Base-by-base conservation (phyloP, 2,888 invertebrate species). In the Cephus runcator region DNA sequence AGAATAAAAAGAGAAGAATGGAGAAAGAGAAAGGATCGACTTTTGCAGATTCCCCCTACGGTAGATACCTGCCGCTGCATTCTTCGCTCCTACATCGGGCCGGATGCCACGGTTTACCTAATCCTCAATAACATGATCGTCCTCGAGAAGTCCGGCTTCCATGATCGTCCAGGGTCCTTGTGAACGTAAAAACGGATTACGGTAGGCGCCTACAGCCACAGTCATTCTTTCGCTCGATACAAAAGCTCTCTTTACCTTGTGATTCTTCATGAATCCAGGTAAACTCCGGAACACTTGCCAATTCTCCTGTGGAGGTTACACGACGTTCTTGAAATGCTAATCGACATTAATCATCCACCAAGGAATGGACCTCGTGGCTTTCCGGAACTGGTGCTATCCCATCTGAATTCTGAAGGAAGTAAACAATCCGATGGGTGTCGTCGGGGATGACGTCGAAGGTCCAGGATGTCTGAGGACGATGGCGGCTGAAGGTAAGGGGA, bases 31-130 rank as follows among this genome's bases (percentile, higher is more conserved):
- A 56, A 56, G 56, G 56, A 56, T 56, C 56, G 56, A 56, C 81
- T 85, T 84, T 85, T 81, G 86, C 86, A 85, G 85, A 85, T 85
- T 83, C 85, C 86, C 82, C 80, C 85, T 85, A 23, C 2, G 56
- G 56, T 84, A 86, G 86, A 85, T 85, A 85, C 83, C 85, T 85
- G 85, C 85, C 56, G 56, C 56, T 82, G 86, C 86, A 85, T 85
- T 85, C 85, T 85, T 85, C 82, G 84, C 80, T 81, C 82, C 56
- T 81, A 83, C 83, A 84, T 85, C 84, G 86, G 86, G 84, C 85
- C 85, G 85, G 85, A 85, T 84, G 85, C 86, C 23, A 56, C 56
- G 56, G 56, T 56, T 56, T 56, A 56, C 56, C 56, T 56, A 56
- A 56, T 56, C 56, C 56, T 23, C 56, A 56, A 56, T 56, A 56